Conservation (phyloP, 2,113 vertebrate species). For the Dasyurus viverrinus region DNA sequence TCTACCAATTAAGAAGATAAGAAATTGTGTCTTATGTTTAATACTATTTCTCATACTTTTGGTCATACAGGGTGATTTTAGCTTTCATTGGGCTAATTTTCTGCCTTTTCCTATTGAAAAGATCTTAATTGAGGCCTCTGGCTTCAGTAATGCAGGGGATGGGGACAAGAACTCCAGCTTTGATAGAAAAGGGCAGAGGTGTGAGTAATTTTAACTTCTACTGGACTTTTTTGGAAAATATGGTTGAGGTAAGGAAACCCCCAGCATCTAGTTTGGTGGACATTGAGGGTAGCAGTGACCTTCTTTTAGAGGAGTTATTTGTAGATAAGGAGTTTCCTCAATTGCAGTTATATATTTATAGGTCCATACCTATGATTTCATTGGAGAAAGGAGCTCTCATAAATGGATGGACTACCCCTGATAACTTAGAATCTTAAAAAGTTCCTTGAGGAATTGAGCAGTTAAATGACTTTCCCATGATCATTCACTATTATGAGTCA, state of each 20-base stretch:
- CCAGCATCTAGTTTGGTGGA: background rate
- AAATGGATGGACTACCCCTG: background rate
- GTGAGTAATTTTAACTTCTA: background rate
- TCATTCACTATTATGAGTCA: background rate
- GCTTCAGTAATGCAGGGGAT: background rate
- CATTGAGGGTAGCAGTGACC: background rate
- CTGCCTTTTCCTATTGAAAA: background rate
- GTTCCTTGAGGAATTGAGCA: background rate
- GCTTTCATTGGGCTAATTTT: background rate
- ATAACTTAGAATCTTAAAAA: background rate
- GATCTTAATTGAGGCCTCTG: background rate
- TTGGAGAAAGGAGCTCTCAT: background rate
- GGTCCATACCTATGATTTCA: background rate
- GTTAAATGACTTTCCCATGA: background rate
- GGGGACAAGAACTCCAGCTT: background rate
- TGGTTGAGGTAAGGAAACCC: background rate
- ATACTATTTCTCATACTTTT: background rate
- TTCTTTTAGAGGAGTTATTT: background rate
- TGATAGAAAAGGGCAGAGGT: background rate
- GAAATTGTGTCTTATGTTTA: background rate
- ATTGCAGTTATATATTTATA: background rate
- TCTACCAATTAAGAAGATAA: constrained; percentile 9
- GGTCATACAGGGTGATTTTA: background rate
- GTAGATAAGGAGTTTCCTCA: background rate
- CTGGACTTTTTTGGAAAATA: background rate